Conservation (phyloP, 2,113 vertebrate genomes). For the Clarias magur region DNA sequence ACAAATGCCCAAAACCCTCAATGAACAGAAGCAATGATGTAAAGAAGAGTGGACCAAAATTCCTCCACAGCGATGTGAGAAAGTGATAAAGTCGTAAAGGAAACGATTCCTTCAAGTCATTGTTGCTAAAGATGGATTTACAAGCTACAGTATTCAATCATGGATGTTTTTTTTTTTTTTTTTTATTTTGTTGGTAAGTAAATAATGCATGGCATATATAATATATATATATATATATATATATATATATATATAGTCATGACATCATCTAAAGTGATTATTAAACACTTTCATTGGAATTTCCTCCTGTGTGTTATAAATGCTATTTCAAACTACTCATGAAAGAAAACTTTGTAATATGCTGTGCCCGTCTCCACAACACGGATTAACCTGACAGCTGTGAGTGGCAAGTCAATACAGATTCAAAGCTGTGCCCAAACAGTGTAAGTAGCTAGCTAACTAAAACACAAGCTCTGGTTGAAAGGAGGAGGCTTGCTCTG, state of each 20-base stretch:
- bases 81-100: no score
- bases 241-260: no score
- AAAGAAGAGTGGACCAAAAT: no score
- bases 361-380: slow-evolving; percentile 1
- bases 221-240: no score
- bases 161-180: no score
- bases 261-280: not conserved
- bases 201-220: not conserved
- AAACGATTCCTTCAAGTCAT: no score
- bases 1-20: no score
- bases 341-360: not conserved
- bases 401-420: slow-evolving; percentile 3
- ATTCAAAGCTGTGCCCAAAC: slow-evolving; percentile 2
- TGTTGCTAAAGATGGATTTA: no score
- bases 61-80: no score
- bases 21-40: no score
- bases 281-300: not conserved
- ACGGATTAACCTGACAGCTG: slow-evolving; percentile 12
- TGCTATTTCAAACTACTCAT: not conserved
- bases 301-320: slow-evolving; percentile 3
- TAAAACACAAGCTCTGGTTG: not conserved
- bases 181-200: no score
- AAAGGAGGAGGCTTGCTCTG: not conserved
- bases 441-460: not conserved
- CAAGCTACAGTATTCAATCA: no score